Base-by-base conservation (phyloP, 2,797 vertebrate species). In the Rhodeus uyekii region DNA sequence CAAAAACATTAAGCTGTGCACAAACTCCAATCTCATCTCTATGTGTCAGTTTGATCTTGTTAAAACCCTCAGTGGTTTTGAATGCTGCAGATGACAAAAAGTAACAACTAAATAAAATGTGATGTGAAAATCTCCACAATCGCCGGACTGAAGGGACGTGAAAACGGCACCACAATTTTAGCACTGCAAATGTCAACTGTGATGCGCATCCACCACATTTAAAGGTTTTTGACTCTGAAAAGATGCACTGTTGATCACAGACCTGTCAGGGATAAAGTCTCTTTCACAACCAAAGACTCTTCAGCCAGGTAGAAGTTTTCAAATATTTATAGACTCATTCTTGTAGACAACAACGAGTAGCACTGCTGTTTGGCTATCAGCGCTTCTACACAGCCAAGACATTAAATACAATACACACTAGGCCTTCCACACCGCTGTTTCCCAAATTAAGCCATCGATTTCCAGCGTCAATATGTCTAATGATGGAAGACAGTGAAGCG, bases 381-480 rank as follows among this genome's bases (percentile, higher is more conserved):
- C 3, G 29, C 34, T 48, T 13, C 24, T 22, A 53, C 34, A 55
- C 32, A 24, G 34, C 4, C 22, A 16, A 71, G 55, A 61, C 48
- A 36, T 65, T 39, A 58, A n/a, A 76, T 24, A 64, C 42, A 29
- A 71, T 53, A 83, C 55, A 44, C 12, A 24, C n/a, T 22, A 9
- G 2, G n/a, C 22, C 53, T 44, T 58, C 63, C n/a, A 22, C 13
- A 60, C 34, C 4, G 22, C 74, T 48, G 81, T 71, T 63, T 61
- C 63, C 75, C 32, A 72, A 78, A 83, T 72, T 4, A 72, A 83
- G 44, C 18, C 76, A 83, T 78, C 38, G 81, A 83, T 53, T 48
- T 16, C 34, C 44, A 27, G 44, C 68, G 53, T 73, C n/a, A 29
- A 72, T 83, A 63, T 14, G 4, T 34, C 65, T 78, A 79, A 79